A percentile compares a stretch with the other conserved stretches of the same genome.
Evolutionary conservation across 1,140 invertebrate genomes (phyloP).

Genomic region (Hyposmocoma kahamanoa): DNA sequence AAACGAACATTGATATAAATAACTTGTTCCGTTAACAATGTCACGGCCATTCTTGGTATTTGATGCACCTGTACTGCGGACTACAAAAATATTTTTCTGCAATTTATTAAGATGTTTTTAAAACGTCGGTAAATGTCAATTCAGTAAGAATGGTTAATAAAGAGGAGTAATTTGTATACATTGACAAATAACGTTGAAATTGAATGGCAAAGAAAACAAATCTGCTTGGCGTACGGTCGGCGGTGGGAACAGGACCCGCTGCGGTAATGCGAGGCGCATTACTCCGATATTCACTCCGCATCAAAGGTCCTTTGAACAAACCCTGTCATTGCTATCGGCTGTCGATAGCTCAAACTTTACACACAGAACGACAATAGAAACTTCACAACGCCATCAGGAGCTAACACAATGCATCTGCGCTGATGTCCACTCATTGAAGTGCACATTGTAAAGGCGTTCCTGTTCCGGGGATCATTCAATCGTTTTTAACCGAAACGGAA

Average conservation of each 20-base stretch:
- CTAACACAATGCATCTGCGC: slow-evolving; percentile 35
- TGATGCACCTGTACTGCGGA: no score
- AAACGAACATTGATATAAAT: no score
- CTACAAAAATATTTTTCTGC: no score
- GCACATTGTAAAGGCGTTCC: slow-evolving; percentile 42
- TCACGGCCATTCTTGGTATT: no score
- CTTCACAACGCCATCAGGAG: slow-evolving; percentile 39
- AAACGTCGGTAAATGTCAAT: no score
- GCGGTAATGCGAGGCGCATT: slow-evolving; percentile 4
- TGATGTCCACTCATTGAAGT: slow-evolving; percentile 35
- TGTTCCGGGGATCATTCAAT: slow-evolving; percentile 18
- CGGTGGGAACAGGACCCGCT: not conserved
- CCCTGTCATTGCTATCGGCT: slow-evolving; percentile 44
- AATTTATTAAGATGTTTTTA: no score
- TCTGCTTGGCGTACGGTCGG: not conserved
- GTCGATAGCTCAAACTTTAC: slow-evolving; percentile 60
- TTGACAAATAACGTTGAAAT: no score
- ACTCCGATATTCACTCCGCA: slow-evolving; percentile 38
- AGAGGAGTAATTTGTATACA: no score
- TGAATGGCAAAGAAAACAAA: no score
- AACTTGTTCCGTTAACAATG: no score
- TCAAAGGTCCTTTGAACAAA: slow-evolving; percentile 56
- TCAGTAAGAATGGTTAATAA: no score
- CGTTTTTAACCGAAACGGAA: slow-evolving; percentile 7
- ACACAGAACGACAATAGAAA: slow-evolving; percentile 44